Percentiles rank a stretch among this genome's conserved stretches.
Conservation (phyloP, 1,140 invertebrate genomes). For the Chlorops oryzae region DNA sequence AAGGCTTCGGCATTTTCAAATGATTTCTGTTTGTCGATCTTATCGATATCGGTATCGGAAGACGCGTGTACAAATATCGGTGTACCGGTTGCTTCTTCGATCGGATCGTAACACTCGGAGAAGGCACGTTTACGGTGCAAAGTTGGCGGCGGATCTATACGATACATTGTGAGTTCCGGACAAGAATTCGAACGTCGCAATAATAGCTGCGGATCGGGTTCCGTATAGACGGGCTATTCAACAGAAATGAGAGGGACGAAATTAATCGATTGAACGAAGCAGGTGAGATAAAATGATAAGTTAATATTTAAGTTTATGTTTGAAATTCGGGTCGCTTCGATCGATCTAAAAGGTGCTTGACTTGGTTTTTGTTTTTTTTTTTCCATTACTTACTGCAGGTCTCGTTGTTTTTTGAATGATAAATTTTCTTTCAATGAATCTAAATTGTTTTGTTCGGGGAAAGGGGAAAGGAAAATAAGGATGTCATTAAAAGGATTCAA, state of each 20-base stretch:
- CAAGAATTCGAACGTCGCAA: conserved; percentile 53
- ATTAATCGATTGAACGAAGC: too few relatives aligned
- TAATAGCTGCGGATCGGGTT: conserved; percentile 22
- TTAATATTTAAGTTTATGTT: too few relatives aligned
- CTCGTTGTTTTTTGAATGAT: too few relatives aligned
- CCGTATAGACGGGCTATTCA: conserved; percentile 41
- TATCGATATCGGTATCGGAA: conserved; percentile 68
- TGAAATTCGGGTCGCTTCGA: too few relatives aligned
- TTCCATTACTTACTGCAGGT: too few relatives aligned
- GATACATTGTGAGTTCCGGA: conserved; percentile 56
- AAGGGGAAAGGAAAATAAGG: too few relatives aligned
- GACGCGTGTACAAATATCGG: conserved; percentile 43
- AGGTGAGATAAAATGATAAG: too few relatives aligned
- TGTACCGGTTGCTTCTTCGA: conserved; percentile 9
- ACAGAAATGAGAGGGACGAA: neutral
- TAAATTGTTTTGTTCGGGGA: too few relatives aligned
- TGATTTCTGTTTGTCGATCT: conserved; percentile 70
- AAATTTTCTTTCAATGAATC: too few relatives aligned
- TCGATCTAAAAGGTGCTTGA: too few relatives aligned
- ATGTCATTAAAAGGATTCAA: too few relatives aligned
- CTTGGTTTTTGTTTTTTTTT: too few relatives aligned
- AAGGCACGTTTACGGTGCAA: conserved; percentile 55
- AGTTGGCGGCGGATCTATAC: conserved; percentile 47
- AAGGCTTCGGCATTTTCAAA: conserved; percentile 56
- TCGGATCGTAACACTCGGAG: conserved; percentile 52